These are phyloP conservation scores for Zaprionus bogoriensis DNA, from an alignment of 2,888 invertebrate species.

Conservation along the genomic window DNA sequence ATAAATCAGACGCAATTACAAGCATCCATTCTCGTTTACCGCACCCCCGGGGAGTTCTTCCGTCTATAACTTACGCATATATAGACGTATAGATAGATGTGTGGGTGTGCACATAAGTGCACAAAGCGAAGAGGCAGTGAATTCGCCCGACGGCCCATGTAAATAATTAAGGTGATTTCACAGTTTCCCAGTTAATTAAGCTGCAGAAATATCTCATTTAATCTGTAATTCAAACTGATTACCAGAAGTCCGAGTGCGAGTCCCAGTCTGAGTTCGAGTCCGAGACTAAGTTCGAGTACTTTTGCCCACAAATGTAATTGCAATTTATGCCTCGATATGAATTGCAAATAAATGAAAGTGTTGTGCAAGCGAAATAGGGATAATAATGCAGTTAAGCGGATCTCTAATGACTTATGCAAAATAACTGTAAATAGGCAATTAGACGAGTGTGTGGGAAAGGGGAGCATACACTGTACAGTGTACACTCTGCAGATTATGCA, in stretches of 20 bases:
- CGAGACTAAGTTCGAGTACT: neutral
- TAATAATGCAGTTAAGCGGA: slow-evolving; percentile 18
- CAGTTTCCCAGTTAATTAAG: slow-evolving; percentile 33
- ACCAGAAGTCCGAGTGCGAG: neutral
- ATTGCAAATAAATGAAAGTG: slow-evolving; percentile 25
- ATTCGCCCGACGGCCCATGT: slow-evolving; percentile 26
- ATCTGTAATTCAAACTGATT: slow-evolving; percentile 41
- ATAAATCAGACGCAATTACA: slow-evolving; percentile 75
- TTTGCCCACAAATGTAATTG: neutral
- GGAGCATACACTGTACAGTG: too few species aligned
- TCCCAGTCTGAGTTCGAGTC: neutral
- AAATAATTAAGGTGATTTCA: slow-evolving; percentile 66
- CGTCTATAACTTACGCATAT: neutral
- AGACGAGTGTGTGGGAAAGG: neutral
- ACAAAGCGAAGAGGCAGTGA: slow-evolving; percentile 6
- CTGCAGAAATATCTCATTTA: slow-evolving; percentile 36
- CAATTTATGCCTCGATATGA: slow-evolving; percentile 13
- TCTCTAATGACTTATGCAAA: neutral
- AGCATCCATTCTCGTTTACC: slow-evolving; percentile 60
- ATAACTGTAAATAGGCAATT: neutral
- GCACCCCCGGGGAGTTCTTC: slow-evolving; percentile 9
- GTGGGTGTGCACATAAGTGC: neutral
- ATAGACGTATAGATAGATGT: neutral
- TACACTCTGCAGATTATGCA: too few species aligned
- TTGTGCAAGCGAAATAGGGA: slow-evolving; percentile 12